Base-by-base conservation (phyloP, 2,797 vertebrate species). In the Danio choprae region DNA sequence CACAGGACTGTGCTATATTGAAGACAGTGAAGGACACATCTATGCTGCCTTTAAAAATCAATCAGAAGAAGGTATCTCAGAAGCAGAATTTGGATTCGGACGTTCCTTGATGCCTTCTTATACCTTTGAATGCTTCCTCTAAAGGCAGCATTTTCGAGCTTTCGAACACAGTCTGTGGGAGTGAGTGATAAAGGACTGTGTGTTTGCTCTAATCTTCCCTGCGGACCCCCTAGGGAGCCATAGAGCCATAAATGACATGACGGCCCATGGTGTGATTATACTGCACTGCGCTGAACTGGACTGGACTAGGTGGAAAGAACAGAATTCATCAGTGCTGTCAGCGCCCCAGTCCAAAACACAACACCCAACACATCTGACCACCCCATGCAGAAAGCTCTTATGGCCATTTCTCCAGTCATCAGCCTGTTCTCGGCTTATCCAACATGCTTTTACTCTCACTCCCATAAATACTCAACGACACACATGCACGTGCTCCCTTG, bases 271-370 rank as follows among this genome's bases (percentile, higher is more conserved):
- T 79, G 77, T 74, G 81, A 86, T 83, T 80, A 82, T 74, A 56
- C 68, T 29, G 73, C 70, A 77, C 74, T 50, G 62, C 5, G 46
- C 38, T 13, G 22, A 36, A 29, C 29, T 10, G 48, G 48, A 5
- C 41, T 38, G 40, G 22, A 74, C 48, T 46, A 69, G 82, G 82
- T n/a, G 62, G 87, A 63, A 74, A 74, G 55, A 72, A 64, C 64
- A 77, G 81, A 79, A 85, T 87, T 81, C 75, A 90, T 89, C 86
- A 84, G 64, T 84, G 86, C 77, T 89, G 83, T 84, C 83, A 85
- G 84, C 43, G 29, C 15, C 64, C 69, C 82, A 82, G 75, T 88
- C 79, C 74, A 69, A 29, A 55, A 75, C 56, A 80, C 64, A 81
- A 84, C 72, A 81, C 20, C 59, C n/a, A 36, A 40, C 56, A 29